A percentile compares a stretch with the other conserved stretches of the same genome.
phyloP scores from a whole-genome alignment of 2,888 invertebrate genomes.

The Argyresthia albistria region DNA sequence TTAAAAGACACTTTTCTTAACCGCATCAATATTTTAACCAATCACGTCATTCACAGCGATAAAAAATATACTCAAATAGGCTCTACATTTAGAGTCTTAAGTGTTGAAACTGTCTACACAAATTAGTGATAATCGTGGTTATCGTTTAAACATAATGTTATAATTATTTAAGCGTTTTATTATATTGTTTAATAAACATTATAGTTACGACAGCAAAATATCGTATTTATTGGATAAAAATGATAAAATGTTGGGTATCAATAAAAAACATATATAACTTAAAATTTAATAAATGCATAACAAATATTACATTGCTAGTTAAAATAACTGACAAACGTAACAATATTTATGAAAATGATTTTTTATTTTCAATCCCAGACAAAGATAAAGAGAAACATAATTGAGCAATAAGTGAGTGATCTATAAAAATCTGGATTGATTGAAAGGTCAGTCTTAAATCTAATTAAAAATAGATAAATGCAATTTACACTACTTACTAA shows the following conservation, averaged over 20 bases:
- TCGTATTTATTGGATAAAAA: not conserved
- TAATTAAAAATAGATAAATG: conserved; percentile 53
- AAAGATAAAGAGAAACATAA: not conserved
- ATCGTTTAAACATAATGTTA: too few relatives aligned
- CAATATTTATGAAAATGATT: conserved; percentile 4
- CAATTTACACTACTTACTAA: conserved; percentile 30
- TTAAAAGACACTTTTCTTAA: too few relatives aligned
- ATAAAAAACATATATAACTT: not conserved
- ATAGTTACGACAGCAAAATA: too few relatives aligned
- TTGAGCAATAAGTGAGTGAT: conserved; percentile 10
- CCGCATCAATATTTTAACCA: too few relatives aligned
- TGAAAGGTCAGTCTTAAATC: conserved; percentile 30
- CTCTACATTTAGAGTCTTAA: not conserved
- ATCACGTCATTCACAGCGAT: too few relatives aligned
- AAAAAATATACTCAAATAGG: not conserved
- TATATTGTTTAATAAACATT: too few relatives aligned
- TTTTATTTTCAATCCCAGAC: too few relatives aligned
- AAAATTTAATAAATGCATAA: conserved; percentile 8
- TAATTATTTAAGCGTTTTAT: too few relatives aligned
- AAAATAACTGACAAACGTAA: not conserved
- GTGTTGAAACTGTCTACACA: not conserved
- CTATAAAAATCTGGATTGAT: conserved; percentile 2
- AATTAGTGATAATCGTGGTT: not conserved
- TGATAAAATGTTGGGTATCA: not conserved
- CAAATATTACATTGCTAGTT: not conserved